Percentiles rank a stretch among this genome's conserved stretches.
Evolutionary conservation across 2,113 vertebrate genomes (phyloP).

Genomic region (Climacteris rufus): DNA sequence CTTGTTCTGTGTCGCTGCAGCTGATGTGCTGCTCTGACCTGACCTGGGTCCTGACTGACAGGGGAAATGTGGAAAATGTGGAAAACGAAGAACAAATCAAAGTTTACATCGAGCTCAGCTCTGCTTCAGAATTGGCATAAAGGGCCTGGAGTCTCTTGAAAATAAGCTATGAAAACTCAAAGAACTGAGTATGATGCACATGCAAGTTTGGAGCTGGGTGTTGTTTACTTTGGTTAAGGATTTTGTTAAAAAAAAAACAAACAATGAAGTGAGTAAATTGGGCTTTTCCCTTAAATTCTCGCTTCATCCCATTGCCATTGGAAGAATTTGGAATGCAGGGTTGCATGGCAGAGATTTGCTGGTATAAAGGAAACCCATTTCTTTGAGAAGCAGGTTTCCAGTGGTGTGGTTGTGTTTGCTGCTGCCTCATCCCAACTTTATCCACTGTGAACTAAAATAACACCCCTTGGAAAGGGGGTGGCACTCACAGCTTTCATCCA

Average conservation of each 20-base stretch:
- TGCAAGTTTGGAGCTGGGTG: neutral
- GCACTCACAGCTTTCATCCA: too few species aligned
- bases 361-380: neutral
- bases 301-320: neutral
- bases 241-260: neutral
- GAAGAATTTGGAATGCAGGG: neutral
- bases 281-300: neutral
- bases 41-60: neutral
- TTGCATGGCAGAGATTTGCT: neutral
- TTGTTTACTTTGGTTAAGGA: neutral
- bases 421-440: neutral
- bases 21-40: neutral
- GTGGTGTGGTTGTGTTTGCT: neutral
- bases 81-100: neutral
- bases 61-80: neutral
- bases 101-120: neutral
- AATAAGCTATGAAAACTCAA: neutral
- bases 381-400: neutral
- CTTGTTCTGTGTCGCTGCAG: neutral
- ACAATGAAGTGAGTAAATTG: neutral
- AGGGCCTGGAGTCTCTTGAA: neutral
- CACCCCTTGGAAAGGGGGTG: neutral
- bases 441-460: neutral
- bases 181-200: neutral
- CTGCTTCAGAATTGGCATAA: neutral